Conservation (phyloP, 2,113 vertebrate genomes). For the Garra rufa region DNA sequence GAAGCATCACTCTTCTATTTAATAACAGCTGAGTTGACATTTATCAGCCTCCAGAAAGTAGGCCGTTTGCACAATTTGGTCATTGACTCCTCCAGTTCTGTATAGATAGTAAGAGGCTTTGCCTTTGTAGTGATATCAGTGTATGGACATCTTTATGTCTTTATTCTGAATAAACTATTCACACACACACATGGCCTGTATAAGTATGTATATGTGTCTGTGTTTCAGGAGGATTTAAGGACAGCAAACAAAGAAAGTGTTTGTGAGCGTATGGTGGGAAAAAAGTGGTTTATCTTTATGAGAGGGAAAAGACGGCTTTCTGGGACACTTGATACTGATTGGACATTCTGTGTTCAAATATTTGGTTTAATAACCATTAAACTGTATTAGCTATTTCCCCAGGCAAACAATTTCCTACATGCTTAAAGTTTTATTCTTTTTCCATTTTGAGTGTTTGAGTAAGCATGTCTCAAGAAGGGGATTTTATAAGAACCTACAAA, state of each 20-base stretch:
- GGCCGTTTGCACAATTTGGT: constrained; percentile 10
- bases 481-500: neutral
- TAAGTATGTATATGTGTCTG: neutral
- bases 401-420: neutral
- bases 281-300: neutral
- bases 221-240: constrained; percentile 1
- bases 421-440: constrained; percentile 2
- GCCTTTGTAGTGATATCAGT: constrained; percentile 9
- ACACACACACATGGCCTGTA: neutral
- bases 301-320: neutral
- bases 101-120: neutral
- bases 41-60: constrained; percentile 20
- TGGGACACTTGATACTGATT: neutral
- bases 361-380: constrained; percentile 13
- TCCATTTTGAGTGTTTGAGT: neutral
- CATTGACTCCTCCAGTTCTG: constrained; percentile 7
- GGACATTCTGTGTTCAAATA: neutral
- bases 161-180: neutral
- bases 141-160: neutral
- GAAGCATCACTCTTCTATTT: constrained; percentile 4
- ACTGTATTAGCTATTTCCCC: neutral
- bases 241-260: constrained; percentile 11
- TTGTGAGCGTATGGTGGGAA: neutral
- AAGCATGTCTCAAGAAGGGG: neutral
- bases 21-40: constrained; percentile 2